Evolutionary conservation across 64 coral and sea anemone genomes (phyloP), one percentile per base, ranked within the genome.

Genomic region (Pocillopora verrucosa): DNA sequence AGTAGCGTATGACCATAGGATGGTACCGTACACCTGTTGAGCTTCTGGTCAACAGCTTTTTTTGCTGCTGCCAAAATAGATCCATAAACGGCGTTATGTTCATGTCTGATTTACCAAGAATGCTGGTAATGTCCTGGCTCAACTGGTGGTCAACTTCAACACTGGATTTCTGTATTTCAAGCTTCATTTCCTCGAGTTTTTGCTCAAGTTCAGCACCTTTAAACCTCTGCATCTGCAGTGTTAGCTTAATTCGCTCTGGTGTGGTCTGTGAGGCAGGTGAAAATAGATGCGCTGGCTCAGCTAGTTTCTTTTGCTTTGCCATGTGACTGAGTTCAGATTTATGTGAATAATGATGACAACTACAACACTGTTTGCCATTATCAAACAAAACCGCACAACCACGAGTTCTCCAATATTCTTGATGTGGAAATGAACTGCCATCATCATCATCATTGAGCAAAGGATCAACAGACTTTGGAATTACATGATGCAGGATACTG

Each of bases 1-100:
- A 76, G 72, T 88, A 88, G 9, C 2, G 56, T 88, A 87, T 87
- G 30, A 87, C 45, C 84, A 87, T 87, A 2, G 84, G 70, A 58
- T 87, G 84, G 65, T 45, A 87, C n/a, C 84, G 15, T n/a, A 87
- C 84, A 73, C 84, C 84, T 25, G 65, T 74, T 56, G 90, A 73
- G 74, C 90, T 86, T 25, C 90, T 19, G 3, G 61, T 45, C 25
- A 87, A 58, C 59, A 92, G 61, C 74, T 87, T 74, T 74, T 87
- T 87, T 26, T 87, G 84, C 45, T 87, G 84, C 84, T 87, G 84
- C 84, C 84, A 87, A 74, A 87, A 87, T 72, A 92, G 73, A 13
- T 87, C 16, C 84, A 88, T 88, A 58, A 92, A 92, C 62, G 76
- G 91, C n/a, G 86, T 76, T 88, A 88, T 16, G 24, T 76, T 59